Evolutionary conservation across 1,140 invertebrate genomes (phyloP), one percentile per base, ranked within the genome.

Genomic region (Armadillidium nasatum): DNA sequence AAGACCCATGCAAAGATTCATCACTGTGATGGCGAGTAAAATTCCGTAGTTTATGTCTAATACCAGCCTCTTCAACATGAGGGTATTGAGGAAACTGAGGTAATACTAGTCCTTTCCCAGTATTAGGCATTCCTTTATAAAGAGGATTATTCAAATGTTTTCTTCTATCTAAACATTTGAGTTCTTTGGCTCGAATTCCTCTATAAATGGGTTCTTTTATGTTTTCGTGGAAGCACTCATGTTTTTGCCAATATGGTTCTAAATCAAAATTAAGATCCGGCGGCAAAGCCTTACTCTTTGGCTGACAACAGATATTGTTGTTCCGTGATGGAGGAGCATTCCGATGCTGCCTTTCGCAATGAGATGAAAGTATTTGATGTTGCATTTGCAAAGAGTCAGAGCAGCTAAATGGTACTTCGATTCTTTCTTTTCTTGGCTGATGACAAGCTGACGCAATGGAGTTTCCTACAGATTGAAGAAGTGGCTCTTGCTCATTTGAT

Each of bases 11-110:
- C 10, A 90, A 80, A 81, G 88, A 89, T 82, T 91, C 89, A 77
- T 89, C 89, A 3, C 88, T 89, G 70, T 89, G 87, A 71, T 89
- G 89, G 33, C 89, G 81, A 21, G 87, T 86, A 43, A 84, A 81
- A 19, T 73, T 76, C 3, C 81, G 74, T 54, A 82, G 67, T 66
- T 80, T 81, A 19, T 78, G 76, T 19, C 82, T 74, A 15, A 79
- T 77, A 4, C 78, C 81, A 22, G 81, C 81, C 50, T 81, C 81
- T 69, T 81, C 81, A 15, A 80, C 77, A 68, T 79, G 80, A 66
- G 75, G 80, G 67, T 79, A 84, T 44, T 82, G 82, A 13, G 83
- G 83, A 78, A 84, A 71, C 76, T 69, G 79, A 46, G 80, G 80
- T 7, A 81, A 71, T 15, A 81, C 69, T 50, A 81, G 77, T 66